phyloP scores from a whole-genome alignment of 1,140 invertebrate species.

The Vanessa atalanta region DNA sequence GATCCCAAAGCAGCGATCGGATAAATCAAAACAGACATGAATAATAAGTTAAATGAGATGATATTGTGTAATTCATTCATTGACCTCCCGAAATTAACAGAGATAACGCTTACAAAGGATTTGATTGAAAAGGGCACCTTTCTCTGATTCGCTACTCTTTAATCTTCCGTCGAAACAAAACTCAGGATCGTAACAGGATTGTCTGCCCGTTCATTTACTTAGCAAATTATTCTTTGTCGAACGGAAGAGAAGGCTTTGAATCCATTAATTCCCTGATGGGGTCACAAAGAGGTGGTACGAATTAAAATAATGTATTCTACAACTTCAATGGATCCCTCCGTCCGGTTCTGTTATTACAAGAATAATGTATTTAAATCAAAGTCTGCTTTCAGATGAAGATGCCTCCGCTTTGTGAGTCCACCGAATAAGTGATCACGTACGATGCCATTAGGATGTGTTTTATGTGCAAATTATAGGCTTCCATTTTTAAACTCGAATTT shows the following conservation, averaged over 20 bases:
- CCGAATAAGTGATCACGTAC: slow-evolving; percentile 79
- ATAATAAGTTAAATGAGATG: slow-evolving; percentile 60
- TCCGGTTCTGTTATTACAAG: slow-evolving; percentile 78
- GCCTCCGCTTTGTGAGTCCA: slow-evolving; percentile 68
- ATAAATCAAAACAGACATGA: slow-evolving; percentile 56
- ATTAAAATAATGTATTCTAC: slow-evolving; percentile 81
- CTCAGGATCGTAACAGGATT: slow-evolving; percentile 74
- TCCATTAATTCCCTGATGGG: slow-evolving; percentile 79
- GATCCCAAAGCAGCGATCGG: slow-evolving; percentile 22
- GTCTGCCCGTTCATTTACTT: slow-evolving; percentile 79
- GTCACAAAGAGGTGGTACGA: slow-evolving; percentile 79
- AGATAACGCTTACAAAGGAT: slow-evolving; percentile 71
- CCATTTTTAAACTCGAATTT: slow-evolving; percentile 74
- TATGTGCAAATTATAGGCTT: slow-evolving; percentile 80
- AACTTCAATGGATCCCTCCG: slow-evolving; percentile 76
- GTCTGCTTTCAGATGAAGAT: slow-evolving; percentile 78
- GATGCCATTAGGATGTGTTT: slow-evolving; percentile 78
- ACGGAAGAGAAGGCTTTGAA: slow-evolving; percentile 79
- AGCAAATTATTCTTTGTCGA: slow-evolving; percentile 80
- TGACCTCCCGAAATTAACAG: slow-evolving; percentile 75
- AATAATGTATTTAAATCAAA: slow-evolving; percentile 81
- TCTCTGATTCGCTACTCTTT: slow-evolving; percentile 75
- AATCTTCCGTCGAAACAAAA: slow-evolving; percentile 79
- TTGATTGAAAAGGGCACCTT: slow-evolving; percentile 69
- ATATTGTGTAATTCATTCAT: slow-evolving; percentile 70